A percentile compares a stretch with the other conserved stretches of the same genome.
Evolutionary conservation across 2,797 vertebrate species (phyloP).

Genomic region (Morelia viridis): DNA sequence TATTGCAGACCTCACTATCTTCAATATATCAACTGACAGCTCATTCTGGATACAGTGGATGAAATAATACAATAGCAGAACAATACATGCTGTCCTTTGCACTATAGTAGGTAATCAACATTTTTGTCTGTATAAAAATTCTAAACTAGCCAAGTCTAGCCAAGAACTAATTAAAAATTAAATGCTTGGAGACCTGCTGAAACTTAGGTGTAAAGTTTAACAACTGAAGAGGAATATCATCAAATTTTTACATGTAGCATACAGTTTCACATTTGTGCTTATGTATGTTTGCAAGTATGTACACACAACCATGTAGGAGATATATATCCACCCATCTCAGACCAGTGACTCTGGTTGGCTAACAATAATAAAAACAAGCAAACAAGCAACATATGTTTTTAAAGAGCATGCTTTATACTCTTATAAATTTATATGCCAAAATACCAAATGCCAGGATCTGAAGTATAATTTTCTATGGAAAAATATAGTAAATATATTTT

Average conservation of each 20-base stretch:
- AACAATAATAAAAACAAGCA: too few species aligned
- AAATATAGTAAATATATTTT: neutral
- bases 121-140: neutral
- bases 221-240: neutral
- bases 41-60: neutral
- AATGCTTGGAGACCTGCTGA: neutral
- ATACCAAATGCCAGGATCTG: neutral
- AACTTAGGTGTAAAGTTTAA: neutral
- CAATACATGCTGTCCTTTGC: neutral
- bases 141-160: neutral
- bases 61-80: neutral
- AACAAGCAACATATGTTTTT: neutral
- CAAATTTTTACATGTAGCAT: neutral
- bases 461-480: neutral
- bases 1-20: neutral
- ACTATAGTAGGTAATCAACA: neutral
- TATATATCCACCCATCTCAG: too few species aligned
- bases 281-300: neutral
- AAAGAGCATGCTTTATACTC: neutral
- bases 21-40: neutral
- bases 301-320: neutral
- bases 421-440: too few species aligned
- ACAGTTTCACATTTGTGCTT: neutral
- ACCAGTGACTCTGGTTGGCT: too few species aligned
- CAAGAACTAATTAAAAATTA: neutral